Evolutionary conservation across 2,797 vertebrate species (phyloP).

Genomic region (Tadarida brasiliensis): DNA sequence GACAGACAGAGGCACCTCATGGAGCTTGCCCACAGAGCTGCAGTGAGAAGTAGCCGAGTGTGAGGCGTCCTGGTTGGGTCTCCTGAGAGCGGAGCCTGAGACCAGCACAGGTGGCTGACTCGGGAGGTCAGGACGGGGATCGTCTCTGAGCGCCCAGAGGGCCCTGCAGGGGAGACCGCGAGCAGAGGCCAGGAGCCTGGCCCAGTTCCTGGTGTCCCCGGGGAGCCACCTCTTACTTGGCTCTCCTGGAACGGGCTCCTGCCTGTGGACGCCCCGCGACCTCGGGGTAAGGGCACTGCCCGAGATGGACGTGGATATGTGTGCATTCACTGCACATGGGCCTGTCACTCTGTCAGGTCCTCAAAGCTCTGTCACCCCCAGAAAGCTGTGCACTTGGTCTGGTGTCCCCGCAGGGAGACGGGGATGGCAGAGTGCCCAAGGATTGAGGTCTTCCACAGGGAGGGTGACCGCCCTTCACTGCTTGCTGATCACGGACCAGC

Average conservation of each 20-base stretch:
- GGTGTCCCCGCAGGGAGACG: neutral
- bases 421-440: neutral
- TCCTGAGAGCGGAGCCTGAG: neutral
- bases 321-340: neutral
- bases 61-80: neutral
- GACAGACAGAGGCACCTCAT: too few relatives aligned
- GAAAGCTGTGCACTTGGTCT: neutral
- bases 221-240: neutral
- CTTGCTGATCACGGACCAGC: neutral
- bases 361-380: neutral
- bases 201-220: neutral
- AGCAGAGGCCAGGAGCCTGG: neutral
- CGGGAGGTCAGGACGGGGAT: neutral
- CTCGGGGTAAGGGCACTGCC: neutral
- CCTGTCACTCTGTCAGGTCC: neutral
- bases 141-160: neutral
- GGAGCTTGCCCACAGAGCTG: too few relatives aligned
- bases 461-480: neutral
- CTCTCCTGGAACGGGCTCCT: neutral
- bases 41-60: neutral
- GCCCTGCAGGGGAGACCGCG: neutral
- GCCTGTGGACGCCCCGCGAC: neutral
- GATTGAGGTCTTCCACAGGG: neutral
- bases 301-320: neutral
- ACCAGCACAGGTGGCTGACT: neutral